Evolutionary conservation across 2,797 vertebrate species (phyloP).

Genomic region (Heterohyrax brucei): DNA sequence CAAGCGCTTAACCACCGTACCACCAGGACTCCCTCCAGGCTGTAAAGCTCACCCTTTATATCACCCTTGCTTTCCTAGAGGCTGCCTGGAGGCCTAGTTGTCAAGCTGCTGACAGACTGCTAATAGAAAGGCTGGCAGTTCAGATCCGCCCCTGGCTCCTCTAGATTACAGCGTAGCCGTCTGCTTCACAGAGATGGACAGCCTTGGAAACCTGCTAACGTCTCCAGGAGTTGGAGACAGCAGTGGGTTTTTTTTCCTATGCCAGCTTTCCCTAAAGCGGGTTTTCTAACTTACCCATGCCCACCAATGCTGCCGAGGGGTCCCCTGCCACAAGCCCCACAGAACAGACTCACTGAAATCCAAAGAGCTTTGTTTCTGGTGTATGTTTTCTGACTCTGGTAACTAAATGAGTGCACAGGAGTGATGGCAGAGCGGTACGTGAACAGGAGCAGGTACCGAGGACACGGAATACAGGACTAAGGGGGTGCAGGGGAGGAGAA

Average conservation of each 20-base stretch:
- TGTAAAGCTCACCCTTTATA: neutral
- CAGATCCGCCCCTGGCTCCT: no score
- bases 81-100: no score
- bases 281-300: neutral
- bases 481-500: neutral
- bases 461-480: neutral
- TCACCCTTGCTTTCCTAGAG: neutral
- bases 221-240: no score
- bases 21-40: neutral
- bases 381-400: conserved; percentile 16
- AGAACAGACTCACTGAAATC: neutral
- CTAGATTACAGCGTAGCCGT: no score
- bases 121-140: no score
- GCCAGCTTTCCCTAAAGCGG: neutral
- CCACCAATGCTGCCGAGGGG: neutral
- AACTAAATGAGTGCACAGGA: neutral
- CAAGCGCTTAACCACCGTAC: neutral
- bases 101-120: no score
- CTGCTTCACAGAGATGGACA: no score
- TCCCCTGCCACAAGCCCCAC: neutral
- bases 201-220: no score
- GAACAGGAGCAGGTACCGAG: neutral
- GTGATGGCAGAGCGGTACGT: neutral
- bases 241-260: neutral
- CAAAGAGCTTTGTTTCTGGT: neutral